Evolutionary conservation across 2,888 invertebrate genomes (phyloP).

Genomic region (Sclerodermus sp.): DNA sequence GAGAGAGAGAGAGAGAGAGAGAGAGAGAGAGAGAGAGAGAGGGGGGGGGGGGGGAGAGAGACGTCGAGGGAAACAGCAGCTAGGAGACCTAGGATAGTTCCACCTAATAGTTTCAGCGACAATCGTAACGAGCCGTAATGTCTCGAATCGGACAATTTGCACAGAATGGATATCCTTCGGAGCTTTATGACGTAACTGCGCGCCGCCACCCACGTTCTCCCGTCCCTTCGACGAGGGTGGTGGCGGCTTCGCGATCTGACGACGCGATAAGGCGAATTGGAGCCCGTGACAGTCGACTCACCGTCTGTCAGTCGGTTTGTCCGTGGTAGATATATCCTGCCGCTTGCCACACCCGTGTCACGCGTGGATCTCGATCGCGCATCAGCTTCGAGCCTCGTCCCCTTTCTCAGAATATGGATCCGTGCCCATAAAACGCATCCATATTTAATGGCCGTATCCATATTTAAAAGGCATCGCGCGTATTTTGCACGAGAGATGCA

Average conservation of each 20-base stretch:
- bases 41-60: too few species aligned
- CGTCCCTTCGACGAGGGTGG: conserved; percentile 23
- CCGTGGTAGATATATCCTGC: conserved; percentile 18
- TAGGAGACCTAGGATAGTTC: too few species aligned
- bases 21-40: too few species aligned
- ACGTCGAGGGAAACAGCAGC: too few species aligned
- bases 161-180: not conserved
- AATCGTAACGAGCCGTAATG: too few species aligned
- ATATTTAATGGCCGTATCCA: conserved; percentile 45
- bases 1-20: too few species aligned
- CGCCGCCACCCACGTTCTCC: conserved; percentile 9
- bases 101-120: too few species aligned
- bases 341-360: conserved; percentile 29
- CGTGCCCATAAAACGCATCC: conserved; percentile 43
- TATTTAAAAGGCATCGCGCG: conserved; percentile 14
- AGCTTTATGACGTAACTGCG: not conserved
- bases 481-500: conserved; percentile 39
- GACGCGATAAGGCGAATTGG: conserved; percentile 26
- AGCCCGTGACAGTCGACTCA: conserved; percentile 26
- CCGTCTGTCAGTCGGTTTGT: conserved; percentile 28
- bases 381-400: conserved; percentile 11
- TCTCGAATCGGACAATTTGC: too few species aligned
- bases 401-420: conserved; percentile 28
- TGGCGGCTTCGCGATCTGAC: conserved; percentile 18
- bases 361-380: conserved; percentile 21